Percentiles rank a stretch among this genome's conserved stretches.
phyloP scores from a whole-genome alignment of 2,888 invertebrate genomes.

The Leptinotarsa haldemani region DNA sequence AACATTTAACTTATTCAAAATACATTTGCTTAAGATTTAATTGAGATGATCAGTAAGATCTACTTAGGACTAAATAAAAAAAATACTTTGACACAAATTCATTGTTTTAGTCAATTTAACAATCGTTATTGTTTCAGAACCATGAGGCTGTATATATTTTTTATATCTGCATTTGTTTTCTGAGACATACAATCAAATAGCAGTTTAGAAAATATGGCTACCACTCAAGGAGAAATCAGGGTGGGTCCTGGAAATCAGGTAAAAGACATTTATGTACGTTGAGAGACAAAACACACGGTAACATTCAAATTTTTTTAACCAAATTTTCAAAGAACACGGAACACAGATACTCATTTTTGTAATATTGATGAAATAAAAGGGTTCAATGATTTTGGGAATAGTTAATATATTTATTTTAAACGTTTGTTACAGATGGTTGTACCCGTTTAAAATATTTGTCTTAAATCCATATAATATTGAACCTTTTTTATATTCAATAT shows the following conservation, averaged over 20 bases:
- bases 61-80: too few relatives aligned
- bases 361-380: not conserved
- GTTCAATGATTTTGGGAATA: not conserved
- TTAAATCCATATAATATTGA: too few relatives aligned
- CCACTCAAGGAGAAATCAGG: constrained; percentile 82
- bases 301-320: constrained; percentile 58
- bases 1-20: too few relatives aligned
- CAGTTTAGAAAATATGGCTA: constrained; percentile 63
- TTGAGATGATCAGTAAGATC: too few relatives aligned
- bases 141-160: not conserved
- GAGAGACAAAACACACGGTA: constrained; percentile 66
- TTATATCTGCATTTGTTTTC: not conserved
- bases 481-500: not conserved
- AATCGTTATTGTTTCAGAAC: not conserved
- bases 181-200: not conserved
- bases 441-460: too few relatives aligned
- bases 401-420: not conserved
- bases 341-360: not conserved
- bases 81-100: too few relatives aligned
- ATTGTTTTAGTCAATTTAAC: not conserved
- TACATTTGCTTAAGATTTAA: too few relatives aligned
- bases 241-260: constrained; percentile 83
- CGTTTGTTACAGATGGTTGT: not conserved
- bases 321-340: constrained; percentile 18
- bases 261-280: constrained; percentile 73